Conservation (phyloP, 2,113 vertebrate species). For the Corynorhinus townsendii region DNA sequence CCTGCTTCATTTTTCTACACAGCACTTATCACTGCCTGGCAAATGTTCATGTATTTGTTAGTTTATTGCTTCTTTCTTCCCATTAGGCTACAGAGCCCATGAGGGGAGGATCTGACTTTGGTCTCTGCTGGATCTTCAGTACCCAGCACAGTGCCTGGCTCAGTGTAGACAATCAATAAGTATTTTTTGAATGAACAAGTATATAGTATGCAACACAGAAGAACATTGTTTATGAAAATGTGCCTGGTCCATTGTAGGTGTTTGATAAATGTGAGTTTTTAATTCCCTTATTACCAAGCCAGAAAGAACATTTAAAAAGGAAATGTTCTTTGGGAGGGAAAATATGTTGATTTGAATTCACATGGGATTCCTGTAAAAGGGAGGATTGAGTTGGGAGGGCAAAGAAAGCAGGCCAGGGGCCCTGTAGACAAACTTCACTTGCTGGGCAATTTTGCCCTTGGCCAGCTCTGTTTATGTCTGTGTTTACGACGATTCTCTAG, state of each 20-base stretch:
- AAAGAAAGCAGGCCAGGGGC: neutral
- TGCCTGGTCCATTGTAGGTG: neutral
- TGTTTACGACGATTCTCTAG: neutral
- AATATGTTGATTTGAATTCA: neutral
- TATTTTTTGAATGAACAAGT: neutral
- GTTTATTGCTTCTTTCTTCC: neutral
- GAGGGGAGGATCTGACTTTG: neutral
- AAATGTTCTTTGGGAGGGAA: neutral
- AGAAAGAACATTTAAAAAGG: neutral
- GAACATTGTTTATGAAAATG: neutral
- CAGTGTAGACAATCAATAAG: neutral
- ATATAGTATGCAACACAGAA: neutral
- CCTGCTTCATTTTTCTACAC: neutral
- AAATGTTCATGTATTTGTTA: neutral
- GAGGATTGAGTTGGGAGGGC: neutral
- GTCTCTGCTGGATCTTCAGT: neutral
- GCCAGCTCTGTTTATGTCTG: slow-evolving; percentile 49
- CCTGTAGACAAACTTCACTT: neutral
- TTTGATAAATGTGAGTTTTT: slow-evolving; percentile 11
- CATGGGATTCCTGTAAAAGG: neutral
- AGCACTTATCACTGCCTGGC: neutral
- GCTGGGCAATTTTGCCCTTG: slow-evolving; percentile 34
- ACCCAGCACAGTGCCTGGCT: neutral
- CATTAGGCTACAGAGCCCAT: neutral
- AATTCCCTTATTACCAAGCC: neutral